Percentiles rank a stretch among this genome's conserved stretches.
Conservation (phyloP, 37 sponge, comb jelly and placozoan genomes). For the Tethya wilhelma region DNA sequence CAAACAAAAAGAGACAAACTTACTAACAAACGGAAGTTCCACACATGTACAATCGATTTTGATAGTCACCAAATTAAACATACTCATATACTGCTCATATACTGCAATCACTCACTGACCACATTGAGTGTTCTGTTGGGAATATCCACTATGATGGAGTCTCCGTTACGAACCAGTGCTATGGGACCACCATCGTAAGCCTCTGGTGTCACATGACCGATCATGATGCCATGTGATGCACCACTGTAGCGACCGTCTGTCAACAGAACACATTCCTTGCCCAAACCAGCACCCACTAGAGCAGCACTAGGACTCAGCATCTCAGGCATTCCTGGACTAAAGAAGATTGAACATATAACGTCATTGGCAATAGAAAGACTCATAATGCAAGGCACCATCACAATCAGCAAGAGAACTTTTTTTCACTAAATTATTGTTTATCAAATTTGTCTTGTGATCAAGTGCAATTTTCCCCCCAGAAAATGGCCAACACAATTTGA, state of each 20-base stretch:
- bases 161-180: constrained; percentile 57
- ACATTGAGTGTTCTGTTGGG: constrained; percentile 18
- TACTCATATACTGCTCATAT: not conserved
- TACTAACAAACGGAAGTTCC: not conserved
- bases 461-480: no score
- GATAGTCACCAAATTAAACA: no score
- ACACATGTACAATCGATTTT: not conserved
- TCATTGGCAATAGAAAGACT: not conserved
- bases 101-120: constrained; percentile 32
- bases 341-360: not conserved
- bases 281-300: constrained; percentile 76
- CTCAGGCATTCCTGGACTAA: constrained; percentile 84
- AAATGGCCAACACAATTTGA: no score
- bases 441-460: no score
- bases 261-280: constrained; percentile 62
- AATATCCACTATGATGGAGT: constrained; percentile 46
- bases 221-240: constrained; percentile 80
- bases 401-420: not conserved
- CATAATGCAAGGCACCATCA: not conserved
- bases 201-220: constrained; percentile 73
- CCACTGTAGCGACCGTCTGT: constrained; percentile 83
- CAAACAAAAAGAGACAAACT: not conserved
- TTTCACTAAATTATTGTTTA: no score
- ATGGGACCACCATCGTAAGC: constrained; percentile 59
- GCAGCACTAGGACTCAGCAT: constrained; percentile 82